Percentiles rank a stretch among this genome's conserved stretches.
These are phyloP conservation scores for Napeogenes inachia DNA, from an alignment of 2,888 invertebrate species.

Conservation along the genomic window DNA sequence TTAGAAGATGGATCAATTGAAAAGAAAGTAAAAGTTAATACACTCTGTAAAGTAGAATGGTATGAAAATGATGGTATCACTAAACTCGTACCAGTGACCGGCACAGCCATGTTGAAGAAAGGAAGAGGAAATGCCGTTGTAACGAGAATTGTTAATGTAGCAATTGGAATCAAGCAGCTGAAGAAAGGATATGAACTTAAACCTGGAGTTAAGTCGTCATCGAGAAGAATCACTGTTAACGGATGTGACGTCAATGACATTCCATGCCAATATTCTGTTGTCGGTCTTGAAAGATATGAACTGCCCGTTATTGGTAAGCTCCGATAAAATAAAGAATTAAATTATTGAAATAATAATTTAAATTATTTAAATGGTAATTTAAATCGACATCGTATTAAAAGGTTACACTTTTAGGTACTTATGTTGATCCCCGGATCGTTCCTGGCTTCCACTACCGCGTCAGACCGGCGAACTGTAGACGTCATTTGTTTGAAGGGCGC, in stretches of 20 bases:
- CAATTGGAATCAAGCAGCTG: conserved; percentile 74
- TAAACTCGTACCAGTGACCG: conserved; percentile 78
- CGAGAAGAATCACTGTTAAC: conserved; percentile 79
- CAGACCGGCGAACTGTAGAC: conserved; percentile 80
- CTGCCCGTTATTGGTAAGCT: conserved; percentile 82
- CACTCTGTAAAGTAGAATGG: conserved; percentile 83
- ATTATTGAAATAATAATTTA: neutral
- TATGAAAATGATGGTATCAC: conserved; percentile 80
- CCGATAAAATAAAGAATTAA: neutral
- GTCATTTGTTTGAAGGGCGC: conserved; percentile 81
- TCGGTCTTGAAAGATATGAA: conserved; percentile 81
- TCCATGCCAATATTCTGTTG: conserved; percentile 81
- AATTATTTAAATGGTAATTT: neutral
- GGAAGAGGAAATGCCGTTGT: conserved; percentile 72
- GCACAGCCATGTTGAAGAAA: conserved; percentile 76
- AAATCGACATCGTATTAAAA: neutral
- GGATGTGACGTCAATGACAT: conserved; percentile 80
- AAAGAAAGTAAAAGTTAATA: conserved; percentile 79
- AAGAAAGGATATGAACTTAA: conserved; percentile 79
- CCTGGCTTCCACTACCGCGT: conserved; percentile 86
- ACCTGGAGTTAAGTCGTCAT: conserved; percentile 80
- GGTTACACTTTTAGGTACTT: conserved; percentile 76
- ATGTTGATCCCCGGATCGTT: conserved; percentile 82
- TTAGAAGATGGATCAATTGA: conserved; percentile 70
- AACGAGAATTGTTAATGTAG: conserved; percentile 76